Conservation (phyloP, 2,888 invertebrate species). For the Aspidapion aeneum region DNA sequence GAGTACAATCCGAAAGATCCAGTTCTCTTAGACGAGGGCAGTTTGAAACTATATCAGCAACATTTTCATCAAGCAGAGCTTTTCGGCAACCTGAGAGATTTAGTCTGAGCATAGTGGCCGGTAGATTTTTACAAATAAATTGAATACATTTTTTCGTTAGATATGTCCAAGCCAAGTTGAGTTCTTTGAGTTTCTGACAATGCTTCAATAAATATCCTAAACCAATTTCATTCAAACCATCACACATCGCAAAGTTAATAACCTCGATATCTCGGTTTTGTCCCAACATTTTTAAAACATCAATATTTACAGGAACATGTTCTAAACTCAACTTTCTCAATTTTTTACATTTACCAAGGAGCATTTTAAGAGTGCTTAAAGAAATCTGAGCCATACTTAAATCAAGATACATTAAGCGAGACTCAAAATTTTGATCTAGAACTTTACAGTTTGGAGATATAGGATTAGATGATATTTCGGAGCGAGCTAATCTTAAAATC, state of each 20-base stretch:
- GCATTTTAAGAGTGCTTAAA: constrained; percentile 52
- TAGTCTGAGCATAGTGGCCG: constrained; percentile 64
- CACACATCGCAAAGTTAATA: constrained; percentile 80
- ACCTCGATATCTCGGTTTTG: constrained; percentile 67
- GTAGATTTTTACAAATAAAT: constrained; percentile 58
- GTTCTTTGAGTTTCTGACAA: constrained; percentile 60
- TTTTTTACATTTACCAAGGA: constrained; percentile 63
- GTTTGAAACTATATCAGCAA: constrained; percentile 58
- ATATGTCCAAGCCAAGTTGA: constrained; percentile 83
- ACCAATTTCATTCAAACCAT: constrained; percentile 64
- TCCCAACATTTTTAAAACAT: constrained; percentile 65
- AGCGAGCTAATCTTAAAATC: constrained; percentile 73
- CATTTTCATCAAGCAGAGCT: constrained; percentile 68
- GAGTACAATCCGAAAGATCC: constrained; percentile 85
- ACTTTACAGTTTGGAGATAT: constrained; percentile 48
- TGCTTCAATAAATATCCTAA: constrained; percentile 59
- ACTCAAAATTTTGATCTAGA: constrained; percentile 46
- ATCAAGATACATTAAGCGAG: constrained; percentile 79
- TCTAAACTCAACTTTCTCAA: constrained; percentile 85
- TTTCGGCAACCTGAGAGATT: constrained; percentile 82
- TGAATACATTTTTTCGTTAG: constrained; percentile 59
- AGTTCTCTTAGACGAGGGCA: constrained; percentile 76
- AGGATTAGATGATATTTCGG: constrained; percentile 59
- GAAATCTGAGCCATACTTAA: constrained; percentile 75
- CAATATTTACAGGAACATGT: constrained; percentile 62